phyloP scores from a whole-genome alignment of 2,797 vertebrate genomes.

The Lateolabrax maculatus region DNA sequence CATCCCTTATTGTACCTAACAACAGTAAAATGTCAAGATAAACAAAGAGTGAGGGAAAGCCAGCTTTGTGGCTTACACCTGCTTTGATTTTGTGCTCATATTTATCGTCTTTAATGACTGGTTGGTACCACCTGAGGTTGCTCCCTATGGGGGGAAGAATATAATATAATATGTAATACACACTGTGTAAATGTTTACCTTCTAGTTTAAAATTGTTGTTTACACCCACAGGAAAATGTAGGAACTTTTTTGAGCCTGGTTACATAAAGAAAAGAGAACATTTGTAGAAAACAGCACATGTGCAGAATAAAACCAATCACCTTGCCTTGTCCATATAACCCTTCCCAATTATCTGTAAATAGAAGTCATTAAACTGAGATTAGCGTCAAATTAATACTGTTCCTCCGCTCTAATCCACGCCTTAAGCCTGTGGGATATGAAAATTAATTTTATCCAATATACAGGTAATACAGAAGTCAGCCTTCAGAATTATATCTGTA shows the following conservation, averaged over 20 bases:
- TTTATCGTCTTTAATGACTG: conserved; percentile 32
- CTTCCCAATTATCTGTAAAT: conserved; percentile 71
- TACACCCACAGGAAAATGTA: background rate
- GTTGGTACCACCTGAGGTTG: conserved; percentile 3
- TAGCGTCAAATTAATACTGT: conserved; percentile 73
- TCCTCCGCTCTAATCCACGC: conserved; percentile 46
- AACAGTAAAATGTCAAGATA: background rate
- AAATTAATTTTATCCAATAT: conserved; percentile 59
- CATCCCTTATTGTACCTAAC: background rate
- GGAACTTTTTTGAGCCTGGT: background rate
- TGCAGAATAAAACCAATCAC: background rate
- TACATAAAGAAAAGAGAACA: background rate
- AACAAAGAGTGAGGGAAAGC: background rate
- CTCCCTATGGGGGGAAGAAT: background rate
- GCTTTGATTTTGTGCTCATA: conserved; percentile 19
- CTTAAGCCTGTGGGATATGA: conserved; percentile 48
- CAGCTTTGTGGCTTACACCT: background rate
- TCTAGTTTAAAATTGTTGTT: conserved; percentile 11
- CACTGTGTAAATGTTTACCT: conserved; percentile 15
- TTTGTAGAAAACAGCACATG: background rate
- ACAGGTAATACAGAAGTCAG: conserved; percentile 42
- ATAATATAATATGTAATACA: background rate
- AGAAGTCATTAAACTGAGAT: conserved; percentile 76
- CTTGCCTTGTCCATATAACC: conserved; percentile 41
- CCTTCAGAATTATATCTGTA: conserved; percentile 36